phyloP scores from a whole-genome alignment of 2,797 vertebrate species.

The Phoeniculus purpureus region DNA sequence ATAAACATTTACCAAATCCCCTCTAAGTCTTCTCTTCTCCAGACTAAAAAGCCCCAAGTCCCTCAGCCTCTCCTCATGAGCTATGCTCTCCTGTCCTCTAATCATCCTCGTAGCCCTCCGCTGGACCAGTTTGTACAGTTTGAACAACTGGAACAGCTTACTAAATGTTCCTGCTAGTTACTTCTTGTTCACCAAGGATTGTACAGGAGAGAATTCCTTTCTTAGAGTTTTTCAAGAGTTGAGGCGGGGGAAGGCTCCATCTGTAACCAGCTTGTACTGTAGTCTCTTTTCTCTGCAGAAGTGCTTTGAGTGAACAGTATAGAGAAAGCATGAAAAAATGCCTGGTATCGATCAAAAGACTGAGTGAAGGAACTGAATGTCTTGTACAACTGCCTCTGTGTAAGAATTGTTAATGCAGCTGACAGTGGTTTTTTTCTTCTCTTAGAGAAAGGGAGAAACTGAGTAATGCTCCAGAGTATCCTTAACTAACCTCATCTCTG shows the following conservation, averaged over 20 bases:
- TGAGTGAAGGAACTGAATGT: constrained; percentile 8
- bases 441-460: constrained; percentile 35
- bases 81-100: no score
- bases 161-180: neutral
- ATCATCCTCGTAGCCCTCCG: no score
- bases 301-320: neutral
- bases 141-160: neutral
- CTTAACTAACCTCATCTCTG: constrained; percentile 51
- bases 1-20: no score
- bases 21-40: no score
- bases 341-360: neutral
- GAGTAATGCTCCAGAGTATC: constrained; percentile 33
- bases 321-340: neutral
- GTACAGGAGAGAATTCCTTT: constrained; percentile 10
- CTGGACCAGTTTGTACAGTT: no score
- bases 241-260: neutral
- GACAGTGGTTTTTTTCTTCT: neutral
- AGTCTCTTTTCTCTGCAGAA: neutral
- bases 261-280: neutral
- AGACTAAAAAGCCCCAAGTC: no score
- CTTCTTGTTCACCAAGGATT: neutral
- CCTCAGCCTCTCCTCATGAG: no score
- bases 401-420: constrained; percentile 10
- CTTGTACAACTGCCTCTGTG: neutral
- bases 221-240: neutral